Conservation (phyloP, 2,888 invertebrate species). For the Clusia tigrina region DNA sequence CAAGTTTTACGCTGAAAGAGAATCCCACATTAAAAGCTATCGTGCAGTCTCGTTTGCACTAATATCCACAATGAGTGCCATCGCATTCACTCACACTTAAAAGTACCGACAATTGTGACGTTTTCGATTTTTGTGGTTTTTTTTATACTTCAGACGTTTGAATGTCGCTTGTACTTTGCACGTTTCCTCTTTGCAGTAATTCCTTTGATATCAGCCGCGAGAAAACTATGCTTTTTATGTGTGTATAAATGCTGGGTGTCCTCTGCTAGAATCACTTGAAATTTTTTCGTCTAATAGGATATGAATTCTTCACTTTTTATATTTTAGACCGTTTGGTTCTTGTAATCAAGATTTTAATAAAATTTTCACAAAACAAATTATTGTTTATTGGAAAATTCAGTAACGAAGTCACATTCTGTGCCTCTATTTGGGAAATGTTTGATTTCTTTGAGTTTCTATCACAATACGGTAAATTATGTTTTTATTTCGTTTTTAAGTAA, state of each 20-base stretch:
- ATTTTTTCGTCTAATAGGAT: slow-evolving; percentile 19
- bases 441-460: slow-evolving; percentile 17
- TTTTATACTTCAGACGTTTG: slow-evolving; percentile 2
- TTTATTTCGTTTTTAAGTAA: background rate
- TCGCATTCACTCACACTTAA: background rate
- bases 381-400: background rate
- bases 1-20: slow-evolving; percentile 28
- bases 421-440: background rate
- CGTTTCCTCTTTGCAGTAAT: slow-evolving; percentile 10
- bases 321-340: too few species aligned
- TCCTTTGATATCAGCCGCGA: slow-evolving; percentile 20
- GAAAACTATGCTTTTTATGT: slow-evolving; percentile 27
- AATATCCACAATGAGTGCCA: background rate
- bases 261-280: too few species aligned
- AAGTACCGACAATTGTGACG: slow-evolving; percentile 11
- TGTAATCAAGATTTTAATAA: too few species aligned
- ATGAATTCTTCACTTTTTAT: slow-evolving; percentile 21
- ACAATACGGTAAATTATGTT: slow-evolving; percentile 23
- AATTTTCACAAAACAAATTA: too few species aligned
- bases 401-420: too few species aligned
- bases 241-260: too few species aligned
- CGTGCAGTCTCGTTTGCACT: slow-evolving; percentile 20
- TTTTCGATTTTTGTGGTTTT: slow-evolving; percentile 10
- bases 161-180: slow-evolving; percentile 4
- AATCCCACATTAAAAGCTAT: slow-evolving; percentile 15